These are phyloP conservation scores for Tenthredo mesomela DNA, from an alignment of 2,888 invertebrate species.

Conservation along the genomic window DNA sequence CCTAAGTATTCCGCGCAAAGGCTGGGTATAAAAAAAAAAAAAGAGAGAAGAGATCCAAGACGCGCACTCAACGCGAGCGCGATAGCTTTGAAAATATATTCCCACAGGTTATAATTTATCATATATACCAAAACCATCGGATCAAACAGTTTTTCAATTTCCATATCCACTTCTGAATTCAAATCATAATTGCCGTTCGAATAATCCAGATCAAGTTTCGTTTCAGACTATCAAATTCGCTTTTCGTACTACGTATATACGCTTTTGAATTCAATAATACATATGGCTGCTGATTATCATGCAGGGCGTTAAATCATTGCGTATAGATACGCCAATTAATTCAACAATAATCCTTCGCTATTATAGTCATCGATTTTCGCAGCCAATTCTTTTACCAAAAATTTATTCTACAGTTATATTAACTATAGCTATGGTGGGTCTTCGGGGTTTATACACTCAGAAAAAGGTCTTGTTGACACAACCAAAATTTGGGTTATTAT, in stretches of 20 bases:
- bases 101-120: constrained; percentile 3
- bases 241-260: neutral
- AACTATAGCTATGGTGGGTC: neutral
- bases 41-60: neutral
- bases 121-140: neutral
- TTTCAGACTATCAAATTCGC: neutral
- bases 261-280: neutral
- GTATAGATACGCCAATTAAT: too few species aligned
- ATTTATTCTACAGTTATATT: neutral
- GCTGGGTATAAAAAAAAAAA: neutral
- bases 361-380: neutral
- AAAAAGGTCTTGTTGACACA: too few species aligned
- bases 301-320: too few species aligned
- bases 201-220: neutral
- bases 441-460: too few species aligned
- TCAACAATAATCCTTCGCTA: neutral
- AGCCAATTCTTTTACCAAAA: neutral
- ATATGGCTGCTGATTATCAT: too few species aligned
- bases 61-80: constrained; percentile 27
- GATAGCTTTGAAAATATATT: neutral
- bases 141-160: constrained; percentile 2
- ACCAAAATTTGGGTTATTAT: too few species aligned
- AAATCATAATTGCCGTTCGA: neutral
- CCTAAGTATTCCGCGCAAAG: neutral
- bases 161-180: neutral